Evolutionary conservation across 92 coral and sea anemone species (phyloP), one percentile per base, ranked within the genome.

Genomic region (Epizoanthus scotinus): DNA sequence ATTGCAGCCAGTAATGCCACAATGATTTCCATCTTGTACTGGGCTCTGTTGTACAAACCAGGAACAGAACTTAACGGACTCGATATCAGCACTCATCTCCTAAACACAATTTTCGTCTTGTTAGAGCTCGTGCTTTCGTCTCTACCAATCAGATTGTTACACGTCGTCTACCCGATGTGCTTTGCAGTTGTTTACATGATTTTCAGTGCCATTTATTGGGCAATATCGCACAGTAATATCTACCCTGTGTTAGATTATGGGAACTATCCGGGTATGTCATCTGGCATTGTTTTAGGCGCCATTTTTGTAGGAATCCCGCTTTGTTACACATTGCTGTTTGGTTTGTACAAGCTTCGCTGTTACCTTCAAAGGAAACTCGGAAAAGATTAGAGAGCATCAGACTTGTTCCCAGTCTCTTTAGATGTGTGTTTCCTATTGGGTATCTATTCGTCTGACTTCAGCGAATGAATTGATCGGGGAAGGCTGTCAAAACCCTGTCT

Each of bases 171-270:
- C 60, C 81, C 90, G 14, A 58, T 78, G 84, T 24, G 77, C 29
- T 75, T 90, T 64, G 82, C 87, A 5, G 34, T 71, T 17, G 71
- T 44, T 8, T 95, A 95, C 68, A 17, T 81, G n/a, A 26, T 93
- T n/a, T 83, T 91, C 62, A 87, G 92, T 21, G 95, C 90, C 18
- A 70, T 93, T 10, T 95, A 86, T 81, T 95, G 97, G 97, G 98
- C 92, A 81, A 24, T 68, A n/a, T 67, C 79, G 13, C 63, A 86
- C 28, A 42, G 82, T 29, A 80, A 86, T 27, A 67, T 86, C 22
- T 95, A 95, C 80, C 52, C 89, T 0, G 71, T 80, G 60, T 57
- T 93, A 21, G 94, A 95, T 85, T 93, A 92, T 57, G 79, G 77
- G 8, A 55, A 85, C 4, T 56, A 58, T 21, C 98, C 97, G 1